Conservation (phyloP, 1,140 invertebrate species). For the Sycophaga agraensis region DNA sequence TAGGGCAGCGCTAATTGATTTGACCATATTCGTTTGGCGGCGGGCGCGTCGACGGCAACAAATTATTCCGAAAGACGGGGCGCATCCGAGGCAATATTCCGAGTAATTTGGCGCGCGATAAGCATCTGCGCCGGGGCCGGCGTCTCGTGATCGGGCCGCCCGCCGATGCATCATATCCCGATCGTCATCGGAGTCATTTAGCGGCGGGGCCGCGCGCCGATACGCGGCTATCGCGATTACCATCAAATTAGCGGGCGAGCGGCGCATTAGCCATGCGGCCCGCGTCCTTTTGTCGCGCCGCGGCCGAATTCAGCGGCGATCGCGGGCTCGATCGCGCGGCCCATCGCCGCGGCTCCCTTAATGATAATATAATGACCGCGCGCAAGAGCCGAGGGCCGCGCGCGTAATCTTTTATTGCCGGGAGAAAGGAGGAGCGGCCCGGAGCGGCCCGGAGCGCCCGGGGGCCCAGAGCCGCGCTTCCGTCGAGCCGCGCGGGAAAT, state of each 20-base stretch:
- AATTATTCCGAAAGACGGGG: conserved; percentile 12
- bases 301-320: conserved; percentile 2
- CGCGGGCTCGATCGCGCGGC: neutral
- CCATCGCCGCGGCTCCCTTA: conserved; percentile 16
- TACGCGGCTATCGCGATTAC: conserved; percentile 2
- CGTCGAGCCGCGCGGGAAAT: too few relatives aligned
- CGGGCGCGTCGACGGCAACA: neutral
- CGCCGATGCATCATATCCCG: neutral
- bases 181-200: conserved; percentile 23
- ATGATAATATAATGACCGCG: conserved; percentile 24
- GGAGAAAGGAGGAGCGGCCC: neutral
- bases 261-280: conserved; percentile 13
- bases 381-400: neutral
- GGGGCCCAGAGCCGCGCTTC: too few relatives aligned
- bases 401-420: conserved; percentile 6
- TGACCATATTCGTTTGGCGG: too few relatives aligned
- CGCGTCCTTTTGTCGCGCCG: conserved; percentile 16
- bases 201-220: conserved; percentile 12
- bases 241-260: conserved; percentile 19
- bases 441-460: too few relatives aligned
- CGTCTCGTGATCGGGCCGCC: neutral
- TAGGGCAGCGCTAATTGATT: too few relatives aligned
- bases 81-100: neutral
- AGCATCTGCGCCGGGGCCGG: conserved; percentile 1
- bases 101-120: conserved; percentile 19